These are phyloP conservation scores for Lydus trimaculatus DNA, from an alignment of 2,888 invertebrate genomes.

Conservation along the genomic window DNA sequence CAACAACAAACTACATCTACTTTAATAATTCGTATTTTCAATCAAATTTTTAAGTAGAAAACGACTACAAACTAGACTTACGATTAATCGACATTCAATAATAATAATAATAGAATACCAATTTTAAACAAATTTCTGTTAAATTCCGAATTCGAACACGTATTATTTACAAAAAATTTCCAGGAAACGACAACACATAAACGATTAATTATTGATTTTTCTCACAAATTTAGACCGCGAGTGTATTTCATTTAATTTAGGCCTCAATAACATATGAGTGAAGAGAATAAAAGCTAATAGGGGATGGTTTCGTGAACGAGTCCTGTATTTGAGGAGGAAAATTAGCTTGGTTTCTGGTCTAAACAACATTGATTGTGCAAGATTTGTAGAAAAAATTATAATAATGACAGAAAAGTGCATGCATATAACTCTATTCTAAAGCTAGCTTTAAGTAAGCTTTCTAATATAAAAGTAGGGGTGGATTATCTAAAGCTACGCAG, in stretches of 20 bases:
- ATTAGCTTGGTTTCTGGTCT: conserved; percentile 27
- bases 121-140: conserved; percentile 43
- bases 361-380: conserved; percentile 15
- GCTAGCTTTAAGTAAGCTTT: neutral
- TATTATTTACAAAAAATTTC: conserved; percentile 27
- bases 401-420: conserved; percentile 47
- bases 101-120: conserved; percentile 25
- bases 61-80: conserved; percentile 58
- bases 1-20: conserved; percentile 45
- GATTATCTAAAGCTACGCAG: conserved; percentile 33
- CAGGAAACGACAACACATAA: conserved; percentile 34
- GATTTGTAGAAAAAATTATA: neutral
- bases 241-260: conserved; percentile 40
- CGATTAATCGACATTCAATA: conserved; percentile 55
- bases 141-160: conserved; percentile 40
- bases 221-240: conserved; percentile 47
- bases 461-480: neutral
- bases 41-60: conserved; percentile 51
- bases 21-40: conserved; percentile 54
- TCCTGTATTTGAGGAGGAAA: conserved; percentile 16
- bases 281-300: too few relatives aligned
- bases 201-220: conserved; percentile 20
- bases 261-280: conserved; percentile 49
- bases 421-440: conserved; percentile 38
- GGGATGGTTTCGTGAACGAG: conserved; percentile 13